Evolutionary conservation across 2,888 invertebrate species (phyloP).

Genomic region (Harmothoe impar): DNA sequence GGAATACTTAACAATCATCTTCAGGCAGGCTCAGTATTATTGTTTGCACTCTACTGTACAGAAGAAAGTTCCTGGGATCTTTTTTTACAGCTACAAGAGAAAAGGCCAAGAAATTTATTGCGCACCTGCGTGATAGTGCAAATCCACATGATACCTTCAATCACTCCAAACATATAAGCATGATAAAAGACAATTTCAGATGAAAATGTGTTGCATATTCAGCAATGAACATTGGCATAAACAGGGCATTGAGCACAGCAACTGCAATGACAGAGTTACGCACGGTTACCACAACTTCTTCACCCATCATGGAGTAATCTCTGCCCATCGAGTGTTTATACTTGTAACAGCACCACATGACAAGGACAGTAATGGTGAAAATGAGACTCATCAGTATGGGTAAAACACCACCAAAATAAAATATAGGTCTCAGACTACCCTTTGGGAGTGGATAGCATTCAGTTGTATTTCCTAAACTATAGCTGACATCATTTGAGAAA

Average conservation of each 20-base stretch:
- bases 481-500: too few relatives aligned
- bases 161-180: not conserved
- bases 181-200: not conserved
- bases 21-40: too few relatives aligned
- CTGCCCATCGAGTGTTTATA: not conserved
- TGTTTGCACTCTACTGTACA: too few relatives aligned
- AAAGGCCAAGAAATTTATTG: not conserved
- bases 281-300: not conserved
- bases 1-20: too few relatives aligned
- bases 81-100: not conserved
- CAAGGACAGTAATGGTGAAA: not conserved
- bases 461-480: too few relatives aligned
- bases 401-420: not conserved
- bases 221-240: not conserved
- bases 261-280: not conserved
- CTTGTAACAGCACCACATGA: not conserved
- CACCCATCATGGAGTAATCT: not conserved
- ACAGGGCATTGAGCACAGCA: not conserved
- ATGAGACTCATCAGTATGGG: not conserved
- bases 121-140: not conserved
- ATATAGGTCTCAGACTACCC: too few relatives aligned
- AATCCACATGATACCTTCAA: not conserved
- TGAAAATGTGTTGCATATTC: not conserved
- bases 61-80: too few relatives aligned
- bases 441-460: too few relatives aligned